Evolutionary conservation across 2,113 vertebrate species (phyloP).

Genomic region (Tiliqua scincoides): DNA sequence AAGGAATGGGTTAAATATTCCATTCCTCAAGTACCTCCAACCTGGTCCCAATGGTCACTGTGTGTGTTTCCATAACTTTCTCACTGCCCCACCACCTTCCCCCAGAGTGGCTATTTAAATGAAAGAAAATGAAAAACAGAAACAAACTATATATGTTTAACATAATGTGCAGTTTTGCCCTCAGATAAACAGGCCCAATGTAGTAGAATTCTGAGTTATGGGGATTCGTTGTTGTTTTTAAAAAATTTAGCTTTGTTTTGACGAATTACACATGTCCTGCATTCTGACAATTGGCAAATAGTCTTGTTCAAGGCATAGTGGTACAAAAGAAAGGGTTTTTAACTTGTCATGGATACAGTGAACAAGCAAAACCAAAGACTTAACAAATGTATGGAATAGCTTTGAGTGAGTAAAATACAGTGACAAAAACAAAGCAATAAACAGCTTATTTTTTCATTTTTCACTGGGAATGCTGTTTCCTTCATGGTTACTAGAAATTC

Average conservation of each 20-base stretch:
- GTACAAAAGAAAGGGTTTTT: background rate
- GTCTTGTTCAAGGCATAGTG: background rate
- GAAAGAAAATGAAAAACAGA: no score
- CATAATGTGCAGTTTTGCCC: background rate
- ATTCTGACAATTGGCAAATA: background rate
- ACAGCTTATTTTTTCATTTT: background rate
- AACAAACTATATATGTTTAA: no score
- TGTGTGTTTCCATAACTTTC: no score
- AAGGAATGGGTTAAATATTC: no score
- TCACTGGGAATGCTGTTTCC: background rate
- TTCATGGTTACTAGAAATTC: background rate
- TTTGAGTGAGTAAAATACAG: background rate
- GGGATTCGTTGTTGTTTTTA: background rate
- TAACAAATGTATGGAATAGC: background rate
- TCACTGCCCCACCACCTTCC: no score
- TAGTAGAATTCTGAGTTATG: background rate
- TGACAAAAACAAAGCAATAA: background rate
- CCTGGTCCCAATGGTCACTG: no score
- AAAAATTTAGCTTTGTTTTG: background rate
- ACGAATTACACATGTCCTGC: background rate
- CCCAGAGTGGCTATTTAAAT: no score
- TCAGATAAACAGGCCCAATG: background rate
- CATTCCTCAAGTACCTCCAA: no score
- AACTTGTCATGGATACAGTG: background rate
- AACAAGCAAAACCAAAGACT: background rate